These are phyloP conservation scores for Cryptocephalus moraei DNA, from an alignment of 2,888 invertebrate genomes.

Conservation along the genomic window DNA sequence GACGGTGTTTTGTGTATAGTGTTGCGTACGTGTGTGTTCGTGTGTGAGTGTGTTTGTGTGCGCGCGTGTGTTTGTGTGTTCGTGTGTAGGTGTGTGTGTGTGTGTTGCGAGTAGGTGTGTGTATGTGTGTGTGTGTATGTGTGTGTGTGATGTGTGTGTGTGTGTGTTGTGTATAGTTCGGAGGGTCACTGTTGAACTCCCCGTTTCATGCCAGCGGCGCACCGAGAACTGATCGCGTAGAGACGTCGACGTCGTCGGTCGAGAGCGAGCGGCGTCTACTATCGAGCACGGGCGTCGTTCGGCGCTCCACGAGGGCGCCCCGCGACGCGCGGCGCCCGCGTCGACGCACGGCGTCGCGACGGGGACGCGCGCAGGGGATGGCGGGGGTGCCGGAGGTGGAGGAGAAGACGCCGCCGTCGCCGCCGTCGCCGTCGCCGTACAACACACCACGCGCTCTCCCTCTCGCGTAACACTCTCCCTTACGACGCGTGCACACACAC, in stretches of 20 bases:
- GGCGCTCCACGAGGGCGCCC: constrained; percentile 33
- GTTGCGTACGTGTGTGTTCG: too few species aligned
- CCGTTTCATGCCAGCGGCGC: constrained; percentile 34
- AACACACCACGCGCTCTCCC: background rate
- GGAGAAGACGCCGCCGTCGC: background rate
- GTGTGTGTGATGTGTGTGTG: constrained; percentile 16
- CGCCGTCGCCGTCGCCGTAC: background rate
- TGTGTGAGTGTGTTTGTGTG: too few species aligned
- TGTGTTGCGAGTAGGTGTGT: background rate
- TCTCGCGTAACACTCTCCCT: background rate
- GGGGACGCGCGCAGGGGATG: constrained; percentile 23
- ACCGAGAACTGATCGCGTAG: constrained; percentile 24
- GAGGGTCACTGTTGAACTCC: constrained; percentile 22
- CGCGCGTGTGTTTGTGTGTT: too few species aligned
- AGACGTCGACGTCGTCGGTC: constrained; percentile 31
- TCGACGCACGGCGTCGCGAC: constrained; percentile 19
- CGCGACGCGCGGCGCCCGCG: constrained; percentile 28
- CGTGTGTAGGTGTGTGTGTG: too few species aligned
- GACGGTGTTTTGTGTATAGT: constrained; percentile 5
- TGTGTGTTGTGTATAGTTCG: constrained; percentile 18
- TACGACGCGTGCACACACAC: background rate
- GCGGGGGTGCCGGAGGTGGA: background rate
- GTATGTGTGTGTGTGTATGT: background rate
- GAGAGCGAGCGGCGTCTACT: constrained; percentile 34
- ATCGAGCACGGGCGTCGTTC: constrained; percentile 35